Base-by-base conservation (phyloP, 2,797 vertebrate genomes). In the Rhyacichthys aspro region DNA sequence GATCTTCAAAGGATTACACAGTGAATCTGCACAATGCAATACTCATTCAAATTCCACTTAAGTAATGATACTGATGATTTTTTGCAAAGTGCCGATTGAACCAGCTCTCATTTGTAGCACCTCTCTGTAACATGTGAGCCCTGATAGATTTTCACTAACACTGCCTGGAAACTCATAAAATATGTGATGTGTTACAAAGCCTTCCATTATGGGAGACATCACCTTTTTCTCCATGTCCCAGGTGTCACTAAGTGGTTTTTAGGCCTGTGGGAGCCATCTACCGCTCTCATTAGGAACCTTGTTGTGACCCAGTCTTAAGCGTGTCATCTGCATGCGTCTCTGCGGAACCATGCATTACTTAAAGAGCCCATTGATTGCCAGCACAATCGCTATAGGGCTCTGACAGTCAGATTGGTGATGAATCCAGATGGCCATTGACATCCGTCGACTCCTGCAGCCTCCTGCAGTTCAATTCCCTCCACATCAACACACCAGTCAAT, bases 281-380 rank as follows among this genome's bases (percentile, higher is more conserved):
- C 17, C 0, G 32, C 77, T 70, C 72, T 76, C 72, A 80, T 87
- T 83, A 88, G 84, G 67, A 74, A 57, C 72, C 59, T 57, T 33
- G 63, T 62, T 59, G 71, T 84, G 82, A 82, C 79, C 82, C 70
- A n/a, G 54, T 74, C 76, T 85, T 76, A 63, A 81, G 71, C 70
- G 66, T 75, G 79, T 84, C 83, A 76, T 82, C 67, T 75, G 12
- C 34, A 14, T 36, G 49, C n/a, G 8, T 70, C 68, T 78, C 69
- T 34, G 62, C 9, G 53, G 69, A 76, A 33, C 65, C 63, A 50
- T 72, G 67, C 76, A 78, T 86, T 79, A 82, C 73, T 85, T 82
- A 85, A 74, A 84, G 67, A 61, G 42, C 62, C 81, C 83, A 88
- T 85, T 78, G 86, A 89, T 86, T 82, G 66, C 53, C 28, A 52